These are phyloP conservation scores for Macrobrachium rosenbergii DNA, from an alignment of 1,140 invertebrate species.

Conservation along the genomic window DNA sequence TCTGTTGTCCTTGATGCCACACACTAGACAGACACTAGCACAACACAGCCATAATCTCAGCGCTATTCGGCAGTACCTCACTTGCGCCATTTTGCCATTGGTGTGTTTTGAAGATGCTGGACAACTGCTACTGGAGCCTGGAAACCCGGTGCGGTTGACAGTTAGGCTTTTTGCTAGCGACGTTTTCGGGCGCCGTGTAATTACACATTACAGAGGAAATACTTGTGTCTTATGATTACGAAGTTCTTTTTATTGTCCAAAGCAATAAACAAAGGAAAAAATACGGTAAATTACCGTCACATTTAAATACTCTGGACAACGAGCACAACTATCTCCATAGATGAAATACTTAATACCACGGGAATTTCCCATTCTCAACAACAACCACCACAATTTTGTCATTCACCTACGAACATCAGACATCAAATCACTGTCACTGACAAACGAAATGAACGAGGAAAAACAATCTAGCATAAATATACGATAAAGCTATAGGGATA, in stretches of 20 bases:
- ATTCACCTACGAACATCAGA: not conserved
- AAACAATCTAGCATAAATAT: not conserved
- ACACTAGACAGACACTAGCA: constrained; percentile 24
- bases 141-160: not conserved
- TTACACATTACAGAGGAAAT: no score
- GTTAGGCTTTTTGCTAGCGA: not conserved
- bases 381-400: no score
- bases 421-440: not conserved
- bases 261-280: no score
- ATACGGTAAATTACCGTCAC: no score
- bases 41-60: constrained; percentile 35
- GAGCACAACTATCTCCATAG: no score
- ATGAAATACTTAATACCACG: no score
- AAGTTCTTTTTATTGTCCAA: no score
- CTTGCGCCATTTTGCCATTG: constrained; percentile 49
- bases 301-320: no score
- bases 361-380: no score
- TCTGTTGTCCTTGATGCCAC: not conserved
- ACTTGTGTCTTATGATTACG: no score
- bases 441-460: not conserved
- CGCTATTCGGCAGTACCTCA: constrained; percentile 1
- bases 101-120: constrained; percentile 29
- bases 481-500: not conserved
- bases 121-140: not conserved
- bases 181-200: not conserved